phyloP scores from a whole-genome alignment of 2,797 vertebrate genomes.

The Platyrinchus mystaceus region DNA sequence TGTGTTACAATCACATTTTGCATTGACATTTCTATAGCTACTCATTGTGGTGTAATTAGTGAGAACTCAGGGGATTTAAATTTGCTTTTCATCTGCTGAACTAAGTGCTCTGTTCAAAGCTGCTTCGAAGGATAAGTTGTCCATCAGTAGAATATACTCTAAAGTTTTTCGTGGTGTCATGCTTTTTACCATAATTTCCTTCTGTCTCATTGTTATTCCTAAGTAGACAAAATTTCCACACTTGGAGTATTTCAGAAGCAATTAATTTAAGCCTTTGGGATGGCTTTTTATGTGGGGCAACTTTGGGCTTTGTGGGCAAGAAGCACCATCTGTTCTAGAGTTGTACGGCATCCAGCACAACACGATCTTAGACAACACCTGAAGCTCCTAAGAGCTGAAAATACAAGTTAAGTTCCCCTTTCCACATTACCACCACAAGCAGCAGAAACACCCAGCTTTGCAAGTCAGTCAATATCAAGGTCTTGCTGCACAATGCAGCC shows the following conservation, averaged over 20 bases:
- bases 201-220: not conserved
- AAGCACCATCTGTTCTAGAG: not conserved
- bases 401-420: not conserved
- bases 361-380: not conserved
- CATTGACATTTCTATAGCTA: not conserved
- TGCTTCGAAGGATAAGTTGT: not conserved
- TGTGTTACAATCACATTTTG: not conserved
- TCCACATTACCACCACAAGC: not conserved
- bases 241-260: constrained; percentile 1
- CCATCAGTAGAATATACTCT: not conserved
- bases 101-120: not conserved
- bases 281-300: not conserved
- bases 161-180: constrained; percentile 1
- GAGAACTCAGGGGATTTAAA: not conserved
- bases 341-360: not conserved
- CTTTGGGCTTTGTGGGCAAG: no score
- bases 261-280: not conserved
- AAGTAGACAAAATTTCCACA: not conserved
- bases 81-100: not conserved
- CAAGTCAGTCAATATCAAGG: not conserved
- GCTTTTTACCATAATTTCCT: not conserved
- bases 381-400: not conserved
- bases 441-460: not conserved
- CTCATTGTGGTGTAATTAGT: not conserved
- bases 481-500: not conserved